Evolutionary conservation across 1,140 invertebrate genomes (phyloP).

Genomic region (Hypsibius dujardini): DNA sequence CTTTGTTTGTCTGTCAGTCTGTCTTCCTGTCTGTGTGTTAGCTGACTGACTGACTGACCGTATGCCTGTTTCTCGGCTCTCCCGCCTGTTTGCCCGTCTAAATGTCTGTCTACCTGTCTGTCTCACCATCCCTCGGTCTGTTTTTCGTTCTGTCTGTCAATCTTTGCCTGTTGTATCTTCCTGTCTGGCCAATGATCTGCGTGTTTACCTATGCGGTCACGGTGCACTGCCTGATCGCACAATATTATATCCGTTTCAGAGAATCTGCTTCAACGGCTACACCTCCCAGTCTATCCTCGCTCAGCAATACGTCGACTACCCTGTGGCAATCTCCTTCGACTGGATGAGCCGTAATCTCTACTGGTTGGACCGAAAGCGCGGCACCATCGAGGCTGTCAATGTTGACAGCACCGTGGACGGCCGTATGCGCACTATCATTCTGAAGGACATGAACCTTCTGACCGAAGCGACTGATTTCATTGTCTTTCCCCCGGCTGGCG

Average conservation of each 20-base stretch:
- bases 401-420: not conserved
- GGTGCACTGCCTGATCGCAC: too few relatives aligned
- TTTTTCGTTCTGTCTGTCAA: too few relatives aligned
- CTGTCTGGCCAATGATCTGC: too few relatives aligned
- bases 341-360: constrained; percentile 5
- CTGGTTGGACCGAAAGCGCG: not conserved
- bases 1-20: too few relatives aligned
- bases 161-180: too few relatives aligned
- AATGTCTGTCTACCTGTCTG: too few relatives aligned
- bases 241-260: not conserved
- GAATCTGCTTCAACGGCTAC: not conserved
- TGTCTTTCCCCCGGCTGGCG: not conserved
- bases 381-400: not conserved
- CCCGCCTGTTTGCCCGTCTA: too few relatives aligned
- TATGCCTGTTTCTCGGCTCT: too few relatives aligned
- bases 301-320: not conserved
- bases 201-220: too few relatives aligned
- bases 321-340: not conserved
- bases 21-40: too few relatives aligned
- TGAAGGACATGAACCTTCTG: not conserved
- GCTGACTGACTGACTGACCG: too few relatives aligned
- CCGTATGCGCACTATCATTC: constrained; percentile 3
- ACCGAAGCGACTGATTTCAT: not conserved
- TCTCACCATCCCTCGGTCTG: too few relatives aligned
- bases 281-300: not conserved